Conservation (phyloP, 2,113 vertebrate genomes). For the Archilochus colubris region DNA sequence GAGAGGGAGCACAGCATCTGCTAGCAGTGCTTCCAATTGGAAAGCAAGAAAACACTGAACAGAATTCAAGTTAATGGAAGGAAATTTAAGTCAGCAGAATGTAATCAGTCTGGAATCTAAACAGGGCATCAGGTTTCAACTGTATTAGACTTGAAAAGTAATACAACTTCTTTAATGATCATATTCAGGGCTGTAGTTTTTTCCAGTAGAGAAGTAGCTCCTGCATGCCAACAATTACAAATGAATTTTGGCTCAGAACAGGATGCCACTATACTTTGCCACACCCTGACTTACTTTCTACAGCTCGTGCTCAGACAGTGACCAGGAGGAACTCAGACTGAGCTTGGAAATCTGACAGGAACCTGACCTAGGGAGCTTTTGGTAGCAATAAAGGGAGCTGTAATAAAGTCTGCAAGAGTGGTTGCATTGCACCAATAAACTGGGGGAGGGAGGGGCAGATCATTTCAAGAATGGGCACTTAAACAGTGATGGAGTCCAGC, state of each 20-base stretch:
- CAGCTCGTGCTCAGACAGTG: not conserved
- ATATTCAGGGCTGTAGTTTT: not conserved
- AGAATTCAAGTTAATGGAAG: not conserved
- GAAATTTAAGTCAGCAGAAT: slow-evolving; percentile 20
- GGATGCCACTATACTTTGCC: not conserved
- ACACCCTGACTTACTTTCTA: not conserved
- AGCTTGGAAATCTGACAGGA: not conserved
- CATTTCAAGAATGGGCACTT: not conserved
- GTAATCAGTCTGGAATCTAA: slow-evolving; percentile 34
- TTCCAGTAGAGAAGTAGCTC: not conserved
- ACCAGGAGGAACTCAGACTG: not conserved
- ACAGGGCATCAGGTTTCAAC: slow-evolving; percentile 8
- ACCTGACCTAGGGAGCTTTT: not conserved
- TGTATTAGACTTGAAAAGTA: not conserved
- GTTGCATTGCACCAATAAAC: not conserved
- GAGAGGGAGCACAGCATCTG: not conserved
- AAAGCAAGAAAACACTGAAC: slow-evolving; percentile 8
- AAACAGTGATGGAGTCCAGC: not conserved
- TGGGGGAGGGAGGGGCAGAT: not conserved
- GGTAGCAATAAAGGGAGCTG: not conserved
- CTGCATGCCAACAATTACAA: not conserved
- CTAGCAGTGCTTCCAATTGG: not conserved
- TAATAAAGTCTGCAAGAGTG: not conserved
- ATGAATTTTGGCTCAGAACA: not conserved
- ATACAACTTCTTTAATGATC: not conserved